phyloP scores from a whole-genome alignment of 2,113 vertebrate species.

The Engraulis encrasicolus region DNA sequence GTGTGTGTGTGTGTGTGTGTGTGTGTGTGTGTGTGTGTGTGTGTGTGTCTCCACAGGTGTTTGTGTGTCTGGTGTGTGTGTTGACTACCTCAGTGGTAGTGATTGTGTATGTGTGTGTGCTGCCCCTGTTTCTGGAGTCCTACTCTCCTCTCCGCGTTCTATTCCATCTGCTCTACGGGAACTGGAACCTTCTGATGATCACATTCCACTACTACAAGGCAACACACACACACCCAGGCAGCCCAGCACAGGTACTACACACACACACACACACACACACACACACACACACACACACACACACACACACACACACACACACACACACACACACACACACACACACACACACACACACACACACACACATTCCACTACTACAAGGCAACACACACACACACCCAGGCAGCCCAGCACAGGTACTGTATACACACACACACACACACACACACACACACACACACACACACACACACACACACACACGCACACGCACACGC shows the following conservation, averaged over 20 bases:
- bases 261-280: not conserved
- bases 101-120: slow-evolving; percentile 89
- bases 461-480: not conserved
- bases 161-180: slow-evolving; percentile 91
- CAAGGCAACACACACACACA: too few relatives aligned
- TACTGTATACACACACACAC: too few relatives aligned
- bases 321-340: not conserved
- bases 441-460: not conserved
- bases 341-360: not conserved
- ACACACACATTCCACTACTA: slow-evolving; percentile 74
- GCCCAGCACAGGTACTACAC: slow-evolving; percentile 84
- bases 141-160: slow-evolving; percentile 82
- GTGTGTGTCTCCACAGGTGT: slow-evolving; percentile 77
- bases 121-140: slow-evolving; percentile 86
- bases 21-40: not conserved
- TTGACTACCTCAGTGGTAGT: slow-evolving; percentile 88
- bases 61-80: slow-evolving; percentile 86
- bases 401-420: too few relatives aligned
- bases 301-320: not conserved
- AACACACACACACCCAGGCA: slow-evolving; percentile 86
- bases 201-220: slow-evolving; percentile 98
- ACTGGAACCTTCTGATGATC: slow-evolving; percentile 96
- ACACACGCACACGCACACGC: not conserved
- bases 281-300: not conserved
- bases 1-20: not conserved